Conservation (phyloP, 92 coral and sea anemone species). For the Porites cylindrica region DNA sequence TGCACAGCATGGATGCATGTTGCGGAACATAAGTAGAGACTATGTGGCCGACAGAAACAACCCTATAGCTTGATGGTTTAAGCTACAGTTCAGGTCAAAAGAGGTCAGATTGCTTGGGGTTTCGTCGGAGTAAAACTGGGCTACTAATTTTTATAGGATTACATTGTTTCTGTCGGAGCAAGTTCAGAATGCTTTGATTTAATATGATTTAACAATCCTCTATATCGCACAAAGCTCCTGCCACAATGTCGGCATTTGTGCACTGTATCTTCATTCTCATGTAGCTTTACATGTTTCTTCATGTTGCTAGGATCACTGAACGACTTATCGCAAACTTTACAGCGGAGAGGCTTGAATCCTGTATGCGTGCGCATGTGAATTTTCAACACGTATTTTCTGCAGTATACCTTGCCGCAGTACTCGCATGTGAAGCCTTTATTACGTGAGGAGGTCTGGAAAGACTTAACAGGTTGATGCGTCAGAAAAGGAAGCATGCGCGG, state of each 20-base stretch:
- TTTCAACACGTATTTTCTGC: slow-evolving; percentile 95
- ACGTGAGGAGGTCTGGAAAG: slow-evolving; percentile 53
- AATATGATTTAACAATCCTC: slow-evolving; percentile 86
- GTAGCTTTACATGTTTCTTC: slow-evolving; percentile 96
- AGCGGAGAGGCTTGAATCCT: slow-evolving; percentile 96
- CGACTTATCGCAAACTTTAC: slow-evolving; percentile 97
- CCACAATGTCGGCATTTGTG: slow-evolving; percentile 97
- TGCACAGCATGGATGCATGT: too few relatives aligned
- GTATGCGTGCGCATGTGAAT: slow-evolving; percentile 99
- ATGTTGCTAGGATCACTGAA: slow-evolving; percentile 99
- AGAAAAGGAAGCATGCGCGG: slow-evolving; percentile 61
- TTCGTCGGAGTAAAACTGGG: too few relatives aligned
- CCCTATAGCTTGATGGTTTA: too few relatives aligned
- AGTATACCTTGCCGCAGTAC: slow-evolving; percentile 98
- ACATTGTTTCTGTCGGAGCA: slow-evolving; percentile 10
- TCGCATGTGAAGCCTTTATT: slow-evolving; percentile 93
- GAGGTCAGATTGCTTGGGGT: too few relatives aligned
- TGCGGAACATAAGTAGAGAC: too few relatives aligned
- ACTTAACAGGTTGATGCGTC: slow-evolving; percentile 38
- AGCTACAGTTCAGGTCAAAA: too few relatives aligned
- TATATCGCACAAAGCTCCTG: slow-evolving; percentile 86
- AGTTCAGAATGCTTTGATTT: slow-evolving; percentile 84
- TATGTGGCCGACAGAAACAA: too few relatives aligned
- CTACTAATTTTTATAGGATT: too few relatives aligned
- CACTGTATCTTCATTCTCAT: slow-evolving; percentile 93